These are phyloP conservation scores for Sinelater perroti DNA, from an alignment of 2,888 invertebrate species.

Conservation along the genomic window DNA sequence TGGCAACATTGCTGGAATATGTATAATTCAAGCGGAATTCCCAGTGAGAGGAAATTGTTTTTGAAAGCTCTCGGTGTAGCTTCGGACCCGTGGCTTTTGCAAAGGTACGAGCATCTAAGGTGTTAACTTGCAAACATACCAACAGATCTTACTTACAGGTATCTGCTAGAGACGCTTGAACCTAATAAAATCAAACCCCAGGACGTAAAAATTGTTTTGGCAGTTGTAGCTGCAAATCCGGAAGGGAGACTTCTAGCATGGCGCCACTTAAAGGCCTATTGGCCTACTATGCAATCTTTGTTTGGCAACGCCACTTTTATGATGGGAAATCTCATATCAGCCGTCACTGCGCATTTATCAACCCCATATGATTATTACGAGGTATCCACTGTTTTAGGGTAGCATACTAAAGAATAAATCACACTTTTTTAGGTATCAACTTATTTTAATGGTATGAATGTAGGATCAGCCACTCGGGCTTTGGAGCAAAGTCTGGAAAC, in stretches of 20 bases:
- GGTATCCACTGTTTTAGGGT: conserved; percentile 62
- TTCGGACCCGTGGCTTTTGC: conserved; percentile 81
- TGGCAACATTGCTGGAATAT: conserved; percentile 82
- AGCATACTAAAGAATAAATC: neutral
- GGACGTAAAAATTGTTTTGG: conserved; percentile 76
- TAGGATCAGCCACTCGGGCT: conserved; percentile 63
- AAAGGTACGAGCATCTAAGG: conserved; percentile 73
- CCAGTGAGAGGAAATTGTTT: conserved; percentile 77
- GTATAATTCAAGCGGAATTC: conserved; percentile 71
- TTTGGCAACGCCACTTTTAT: conserved; percentile 72
- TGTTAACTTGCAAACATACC: too few relatives aligned
- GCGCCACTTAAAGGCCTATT: conserved; percentile 77
- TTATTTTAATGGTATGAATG: conserved; percentile 60
- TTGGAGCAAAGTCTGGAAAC: conserved; percentile 80
- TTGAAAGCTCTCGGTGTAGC: conserved; percentile 76
- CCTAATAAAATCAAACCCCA: conserved; percentile 74
- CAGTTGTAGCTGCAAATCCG: conserved; percentile 76
- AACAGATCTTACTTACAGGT: conserved; percentile 66
- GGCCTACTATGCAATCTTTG: conserved; percentile 69
- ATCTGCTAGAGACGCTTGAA: conserved; percentile 77
- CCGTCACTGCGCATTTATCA: conserved; percentile 72
- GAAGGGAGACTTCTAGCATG: conserved; percentile 76
- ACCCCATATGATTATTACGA: conserved; percentile 79
- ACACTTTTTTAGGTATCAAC: conserved; percentile 55
- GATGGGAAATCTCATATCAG: conserved; percentile 70